Evolutionary conservation across 2,888 invertebrate species (phyloP).

Genomic region (Hydropsyche betteni): DNA sequence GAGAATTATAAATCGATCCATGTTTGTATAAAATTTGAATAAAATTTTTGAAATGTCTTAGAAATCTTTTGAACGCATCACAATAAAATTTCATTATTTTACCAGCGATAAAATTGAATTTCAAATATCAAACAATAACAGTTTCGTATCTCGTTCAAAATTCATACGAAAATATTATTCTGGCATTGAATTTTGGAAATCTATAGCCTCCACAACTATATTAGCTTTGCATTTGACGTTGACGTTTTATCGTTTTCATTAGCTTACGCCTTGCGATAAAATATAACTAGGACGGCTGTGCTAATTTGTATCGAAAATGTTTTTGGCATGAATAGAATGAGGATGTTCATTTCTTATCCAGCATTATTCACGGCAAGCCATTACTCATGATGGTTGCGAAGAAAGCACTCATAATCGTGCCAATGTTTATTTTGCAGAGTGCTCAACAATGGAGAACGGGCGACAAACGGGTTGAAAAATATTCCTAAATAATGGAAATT

Average conservation of each 20-base stretch:
- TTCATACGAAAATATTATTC: no score
- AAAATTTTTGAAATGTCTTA: no score
- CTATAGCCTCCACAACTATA: no score
- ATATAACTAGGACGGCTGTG: background rate
- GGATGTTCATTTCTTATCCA: conserved; percentile 15
- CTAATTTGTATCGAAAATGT: conserved; percentile 32
- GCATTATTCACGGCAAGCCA: conserved; percentile 31
- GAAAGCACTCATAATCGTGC: conserved; percentile 40
- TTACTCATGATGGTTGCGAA: conserved; percentile 21
- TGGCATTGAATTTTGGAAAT: no score
- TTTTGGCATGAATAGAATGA: conserved; percentile 24
- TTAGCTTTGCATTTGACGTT: no score
- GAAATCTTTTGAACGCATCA: no score
- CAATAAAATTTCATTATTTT: no score
- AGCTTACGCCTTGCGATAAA: background rate
- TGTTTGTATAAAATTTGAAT: no score
- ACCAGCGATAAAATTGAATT: no score
- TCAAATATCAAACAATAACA: no score
- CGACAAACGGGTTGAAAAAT: conserved; percentile 1
- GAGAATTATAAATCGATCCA: no score
- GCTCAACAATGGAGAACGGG: conserved; percentile 23
- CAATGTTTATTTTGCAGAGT: conserved; percentile 40
- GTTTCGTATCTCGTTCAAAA: no score
- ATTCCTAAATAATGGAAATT: background rate
- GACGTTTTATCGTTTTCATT: conserved; percentile 10